phyloP scores from a whole-genome alignment of 2,113 vertebrate genomes.

The Motacilla tschutschensis region DNA sequence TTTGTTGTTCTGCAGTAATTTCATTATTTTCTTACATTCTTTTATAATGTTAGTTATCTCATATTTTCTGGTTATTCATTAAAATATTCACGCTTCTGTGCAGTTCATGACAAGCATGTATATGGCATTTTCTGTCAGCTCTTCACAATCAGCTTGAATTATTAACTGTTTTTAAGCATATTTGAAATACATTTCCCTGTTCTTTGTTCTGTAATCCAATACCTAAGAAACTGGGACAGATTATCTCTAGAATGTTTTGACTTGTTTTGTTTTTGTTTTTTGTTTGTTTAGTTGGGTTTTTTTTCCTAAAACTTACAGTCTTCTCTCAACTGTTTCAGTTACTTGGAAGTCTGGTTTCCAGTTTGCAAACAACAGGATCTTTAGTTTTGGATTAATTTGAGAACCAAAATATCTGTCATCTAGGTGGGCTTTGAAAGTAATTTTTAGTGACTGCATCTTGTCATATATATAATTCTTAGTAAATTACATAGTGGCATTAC shows the following conservation, averaged over 20 bases:
- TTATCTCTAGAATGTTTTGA: not conserved
- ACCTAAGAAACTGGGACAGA: not conserved
- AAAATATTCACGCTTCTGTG: not conserved
- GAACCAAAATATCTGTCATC: not conserved
- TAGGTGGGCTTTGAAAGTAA: not conserved
- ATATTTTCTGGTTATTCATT: not conserved
- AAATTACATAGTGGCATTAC: not conserved
- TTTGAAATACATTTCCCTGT: not conserved
- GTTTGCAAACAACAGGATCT: not conserved
- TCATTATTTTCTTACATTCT: not conserved
- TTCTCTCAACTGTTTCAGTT: not conserved
- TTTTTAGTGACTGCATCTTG: not conserved
- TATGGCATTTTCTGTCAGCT: not conserved
- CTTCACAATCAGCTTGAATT: not conserved
- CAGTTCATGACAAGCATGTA: not conserved
- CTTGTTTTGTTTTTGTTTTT: not conserved
- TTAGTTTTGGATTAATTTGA: not conserved
- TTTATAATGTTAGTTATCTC: not conserved
- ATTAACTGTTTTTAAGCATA: not conserved
- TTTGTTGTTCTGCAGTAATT: not conserved
- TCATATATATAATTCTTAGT: not conserved
- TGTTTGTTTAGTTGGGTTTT: not conserved
- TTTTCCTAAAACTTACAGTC: not conserved
- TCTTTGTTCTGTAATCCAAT: not conserved
- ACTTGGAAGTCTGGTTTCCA: not conserved